Base-by-base conservation (phyloP, 1,140 invertebrate genomes). In the Anoplolepis gracilipes region DNA sequence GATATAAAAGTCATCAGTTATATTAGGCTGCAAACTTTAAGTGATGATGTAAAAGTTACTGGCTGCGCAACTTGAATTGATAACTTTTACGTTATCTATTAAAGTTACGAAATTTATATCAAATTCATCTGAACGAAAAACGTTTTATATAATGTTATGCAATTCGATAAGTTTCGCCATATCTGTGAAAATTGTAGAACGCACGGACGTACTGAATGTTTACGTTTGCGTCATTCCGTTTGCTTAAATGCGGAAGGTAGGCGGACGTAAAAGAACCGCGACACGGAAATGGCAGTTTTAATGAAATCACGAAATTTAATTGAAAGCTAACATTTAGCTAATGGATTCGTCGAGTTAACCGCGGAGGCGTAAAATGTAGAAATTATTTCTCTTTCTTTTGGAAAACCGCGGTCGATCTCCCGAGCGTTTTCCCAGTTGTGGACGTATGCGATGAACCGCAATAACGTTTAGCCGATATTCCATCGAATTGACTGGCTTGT, bases 391-490 rank as follows among this genome's bases (percentile, higher is more conserved):
- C 75, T 28, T 78, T 79, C 42, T 49, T 10, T 76, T 85, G 73
- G n/a, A 67, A 85, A 78, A 57, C 46, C 57, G 25, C 69, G 73
- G n/a, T 16, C 39, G 19, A n/a, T 55, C 62, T 59, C 6, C 39
- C 25, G 22, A 55, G 69, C 79, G 84, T 85, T 88, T 88, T 81
- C 70, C 65, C 86, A 59, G 19, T 49, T 77, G 76, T 77, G 69
- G 55, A 39, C 62, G 82, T 85, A 88, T 69, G 88, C 88, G 81
- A 82, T 69, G 87, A 85, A 89, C 84, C 88, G 87, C 84, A 77
- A 85, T 89, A 88, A 89, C 88, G 76, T 86, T 77, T 72, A 88
- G 75, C 64, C 87, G 87, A 89, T 88, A 89, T 89, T 88, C 88
- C 57, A 89, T 88, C 76, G 87, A 85, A 81, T 67, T 65, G 70